Evolutionary conservation across 2,113 vertebrate species (phyloP).

Genomic region (Sylvilagus bachmani): DNA sequence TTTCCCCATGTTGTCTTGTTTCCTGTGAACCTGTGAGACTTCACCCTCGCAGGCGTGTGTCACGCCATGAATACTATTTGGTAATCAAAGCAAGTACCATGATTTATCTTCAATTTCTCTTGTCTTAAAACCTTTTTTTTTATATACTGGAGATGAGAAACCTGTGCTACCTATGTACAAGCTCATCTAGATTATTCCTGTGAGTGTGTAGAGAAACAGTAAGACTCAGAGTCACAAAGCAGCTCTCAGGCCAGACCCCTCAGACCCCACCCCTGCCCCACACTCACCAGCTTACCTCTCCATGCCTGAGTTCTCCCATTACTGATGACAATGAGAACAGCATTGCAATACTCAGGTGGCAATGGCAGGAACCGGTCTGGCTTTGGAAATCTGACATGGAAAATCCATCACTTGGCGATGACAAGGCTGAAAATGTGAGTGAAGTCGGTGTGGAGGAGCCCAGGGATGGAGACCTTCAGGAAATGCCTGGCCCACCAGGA

Average conservation of each 20-base stretch:
- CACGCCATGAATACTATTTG: neutral
- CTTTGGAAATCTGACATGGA: neutral
- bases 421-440: neutral
- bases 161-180: neutral
- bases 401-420: neutral
- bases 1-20: neutral
- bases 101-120: neutral
- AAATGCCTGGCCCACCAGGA: neutral
- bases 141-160: neutral
- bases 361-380: neutral
- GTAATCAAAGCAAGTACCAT: neutral
- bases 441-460: neutral
- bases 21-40: neutral
- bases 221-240: too few relatives aligned
- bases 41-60: neutral
- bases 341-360: neutral
- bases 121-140: neutral
- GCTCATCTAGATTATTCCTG: neutral
- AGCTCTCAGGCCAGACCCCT: neutral
- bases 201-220: neutral
- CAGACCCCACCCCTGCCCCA: neutral
- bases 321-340: neutral
- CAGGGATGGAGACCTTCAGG: neutral
- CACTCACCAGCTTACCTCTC: neutral
- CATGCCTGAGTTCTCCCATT: neutral